phyloP scores from a whole-genome alignment of 2,113 vertebrate species.

The Microcebus tavaratra region DNA sequence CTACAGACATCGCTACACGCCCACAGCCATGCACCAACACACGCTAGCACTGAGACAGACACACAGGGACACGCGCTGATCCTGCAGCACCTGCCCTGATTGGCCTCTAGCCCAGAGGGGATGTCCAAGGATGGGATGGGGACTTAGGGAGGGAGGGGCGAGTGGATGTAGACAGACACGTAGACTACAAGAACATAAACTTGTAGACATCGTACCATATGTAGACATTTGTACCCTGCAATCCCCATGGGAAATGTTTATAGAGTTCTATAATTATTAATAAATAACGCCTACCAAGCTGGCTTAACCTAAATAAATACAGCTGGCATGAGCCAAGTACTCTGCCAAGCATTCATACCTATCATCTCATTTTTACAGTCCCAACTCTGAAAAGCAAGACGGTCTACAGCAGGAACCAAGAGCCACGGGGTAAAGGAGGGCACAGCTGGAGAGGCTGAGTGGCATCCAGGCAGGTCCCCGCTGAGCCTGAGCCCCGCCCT shows the following conservation, averaged over 20 bases:
- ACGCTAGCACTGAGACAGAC: background rate
- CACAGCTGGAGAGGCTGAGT: background rate
- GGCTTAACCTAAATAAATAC: background rate
- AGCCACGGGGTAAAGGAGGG: background rate
- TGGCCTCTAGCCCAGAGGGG: background rate
- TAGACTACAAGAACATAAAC: background rate
- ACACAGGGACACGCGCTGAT: background rate
- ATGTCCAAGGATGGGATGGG: background rate
- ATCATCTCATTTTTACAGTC: background rate
- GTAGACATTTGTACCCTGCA: background rate
- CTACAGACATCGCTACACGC: background rate
- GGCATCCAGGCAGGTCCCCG: background rate
- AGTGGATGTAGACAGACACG: accelerated
- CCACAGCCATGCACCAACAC: too few relatives aligned
- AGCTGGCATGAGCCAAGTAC: background rate
- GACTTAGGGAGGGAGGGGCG: background rate
- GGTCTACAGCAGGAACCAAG: accelerated
- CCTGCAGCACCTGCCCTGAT: background rate
- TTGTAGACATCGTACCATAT: accelerated
- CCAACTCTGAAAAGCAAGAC: background rate
- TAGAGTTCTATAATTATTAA: background rate
- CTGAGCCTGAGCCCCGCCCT: background rate
- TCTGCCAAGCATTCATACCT: background rate
- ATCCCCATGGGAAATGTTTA: accelerated
- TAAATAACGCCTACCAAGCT: background rate